These are phyloP conservation scores for Protophormia terraenovae DNA, from an alignment of 2,888 invertebrate species.

Conservation along the genomic window DNA sequence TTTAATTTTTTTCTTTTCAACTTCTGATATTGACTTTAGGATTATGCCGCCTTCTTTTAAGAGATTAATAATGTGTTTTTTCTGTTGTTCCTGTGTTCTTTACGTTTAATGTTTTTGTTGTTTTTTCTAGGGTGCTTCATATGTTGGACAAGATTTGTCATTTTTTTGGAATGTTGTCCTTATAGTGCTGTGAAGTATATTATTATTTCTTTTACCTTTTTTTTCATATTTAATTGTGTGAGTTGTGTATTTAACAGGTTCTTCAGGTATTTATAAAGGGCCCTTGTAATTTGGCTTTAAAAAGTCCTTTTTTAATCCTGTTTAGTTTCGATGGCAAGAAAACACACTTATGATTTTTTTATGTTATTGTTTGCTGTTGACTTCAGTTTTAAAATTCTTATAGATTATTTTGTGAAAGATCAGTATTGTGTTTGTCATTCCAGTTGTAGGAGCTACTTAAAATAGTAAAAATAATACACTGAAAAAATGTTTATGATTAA, in stretches of 20 bases:
- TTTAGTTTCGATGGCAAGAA: slow-evolving; percentile 26
- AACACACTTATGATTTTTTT: slow-evolving; percentile 46
- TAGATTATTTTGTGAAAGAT: slow-evolving; percentile 19
- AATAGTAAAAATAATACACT: not conserved
- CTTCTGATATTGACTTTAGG: slow-evolving; percentile 65
- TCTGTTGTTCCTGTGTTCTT: not conserved
- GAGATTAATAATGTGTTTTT: slow-evolving; percentile 56
- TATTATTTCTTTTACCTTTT: slow-evolving; percentile 36
- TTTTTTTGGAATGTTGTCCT: slow-evolving; percentile 23
- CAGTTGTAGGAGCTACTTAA: not conserved
- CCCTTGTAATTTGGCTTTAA: slow-evolving; percentile 42
- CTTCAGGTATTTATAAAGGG: slow-evolving; percentile 40
- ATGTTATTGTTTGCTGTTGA: slow-evolving; percentile 15
- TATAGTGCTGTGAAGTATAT: not conserved
- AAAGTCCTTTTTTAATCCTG: slow-evolving; percentile 51
- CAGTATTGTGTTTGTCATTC: slow-evolving; percentile 27
- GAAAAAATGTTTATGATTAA: too few relatives aligned
- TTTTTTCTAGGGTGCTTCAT: slow-evolving; percentile 31
- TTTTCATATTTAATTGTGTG: slow-evolving; percentile 19
- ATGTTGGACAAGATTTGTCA: slow-evolving; percentile 60
- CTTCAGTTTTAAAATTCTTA: slow-evolving; percentile 12
- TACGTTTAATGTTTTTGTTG: not conserved
- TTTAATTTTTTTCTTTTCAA: slow-evolving; percentile 27
- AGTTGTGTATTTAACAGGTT: slow-evolving; percentile 47
- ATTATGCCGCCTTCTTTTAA: slow-evolving; percentile 62